phyloP scores from a whole-genome alignment of 2,113 vertebrate species.

The Brachionichthys hirsutus region DNA sequence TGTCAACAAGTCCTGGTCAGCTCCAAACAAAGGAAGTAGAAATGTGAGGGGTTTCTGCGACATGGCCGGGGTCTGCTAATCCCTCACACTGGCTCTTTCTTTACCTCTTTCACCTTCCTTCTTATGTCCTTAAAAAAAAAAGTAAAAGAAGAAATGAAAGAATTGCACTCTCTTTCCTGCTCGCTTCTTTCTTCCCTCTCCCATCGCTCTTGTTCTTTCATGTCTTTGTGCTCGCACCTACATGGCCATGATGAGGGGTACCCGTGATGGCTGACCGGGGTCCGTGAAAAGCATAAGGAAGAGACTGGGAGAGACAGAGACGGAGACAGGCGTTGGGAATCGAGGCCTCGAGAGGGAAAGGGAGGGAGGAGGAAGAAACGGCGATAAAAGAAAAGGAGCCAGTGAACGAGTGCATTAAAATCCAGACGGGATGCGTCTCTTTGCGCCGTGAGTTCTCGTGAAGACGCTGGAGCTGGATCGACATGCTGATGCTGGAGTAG shows the following conservation, averaged over 20 bases:
- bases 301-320: slow-evolving; percentile 42
- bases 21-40: slow-evolving; percentile 87
- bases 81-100: slow-evolving; percentile 85
- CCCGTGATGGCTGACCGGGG: slow-evolving; percentile 61
- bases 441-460: slow-evolving; percentile 32
- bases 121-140: slow-evolving; percentile 77
- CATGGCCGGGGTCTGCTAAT: slow-evolving; percentile 89
- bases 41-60: slow-evolving; percentile 86
- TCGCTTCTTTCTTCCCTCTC: slow-evolving; percentile 59
- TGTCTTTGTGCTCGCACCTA: slow-evolving; percentile 74
- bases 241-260: slow-evolving; percentile 73
- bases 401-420: slow-evolving; percentile 61
- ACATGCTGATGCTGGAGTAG: slow-evolving; percentile 59
- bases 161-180: slow-evolving; percentile 79
- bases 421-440: slow-evolving; percentile 48
- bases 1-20: slow-evolving; percentile 93
- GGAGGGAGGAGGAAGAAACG: slow-evolving; percentile 61
- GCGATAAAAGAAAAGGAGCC: slow-evolving; percentile 55
- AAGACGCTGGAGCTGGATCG: slow-evolving; percentile 41
- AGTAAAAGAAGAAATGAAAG: slow-evolving; percentile 80
- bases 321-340: slow-evolving; percentile 35
- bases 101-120: slow-evolving; percentile 83
- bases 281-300: slow-evolving; percentile 67
- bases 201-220: slow-evolving; percentile 57
- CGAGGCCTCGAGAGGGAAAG: slow-evolving; percentile 49